Percentiles rank a stretch among this genome's conserved stretches.
Evolutionary conservation across 2,797 vertebrate species (phyloP).

Genomic region (Alca torda): DNA sequence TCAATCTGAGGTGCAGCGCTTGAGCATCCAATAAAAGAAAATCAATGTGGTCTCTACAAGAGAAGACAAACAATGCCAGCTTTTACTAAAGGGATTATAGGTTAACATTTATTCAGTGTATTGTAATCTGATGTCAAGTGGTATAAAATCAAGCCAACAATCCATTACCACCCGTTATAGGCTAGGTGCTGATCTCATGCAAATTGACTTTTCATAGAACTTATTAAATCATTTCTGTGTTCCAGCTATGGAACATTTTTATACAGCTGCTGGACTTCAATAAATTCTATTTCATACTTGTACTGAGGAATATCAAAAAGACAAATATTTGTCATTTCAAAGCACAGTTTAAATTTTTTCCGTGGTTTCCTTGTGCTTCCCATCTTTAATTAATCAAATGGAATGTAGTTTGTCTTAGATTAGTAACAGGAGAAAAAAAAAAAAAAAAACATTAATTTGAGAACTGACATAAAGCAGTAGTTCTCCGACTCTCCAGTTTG

Average conservation of each 20-base stretch:
- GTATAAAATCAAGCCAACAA: slow-evolving; percentile 92
- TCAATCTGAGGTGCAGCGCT: slow-evolving; percentile 88
- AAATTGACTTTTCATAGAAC: slow-evolving; percentile 85
- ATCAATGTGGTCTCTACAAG: slow-evolving; percentile 88
- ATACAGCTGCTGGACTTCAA: slow-evolving; percentile 63
- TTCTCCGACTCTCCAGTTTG: not conserved
- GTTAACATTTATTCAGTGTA: slow-evolving; percentile 95
- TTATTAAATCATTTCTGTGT: slow-evolving; percentile 79
- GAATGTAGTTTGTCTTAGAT: not conserved
- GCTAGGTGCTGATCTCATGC: slow-evolving; percentile 85
- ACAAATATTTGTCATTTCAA: slow-evolving; percentile 64
- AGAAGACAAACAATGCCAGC: slow-evolving; percentile 89
- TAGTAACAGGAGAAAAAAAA: not conserved
- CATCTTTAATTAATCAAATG: slow-evolving; percentile 52
- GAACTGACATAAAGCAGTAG: not conserved
- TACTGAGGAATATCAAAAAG: slow-evolving; percentile 53
- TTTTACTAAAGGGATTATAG: slow-evolving; percentile 91
- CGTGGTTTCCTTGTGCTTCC: slow-evolving; percentile 3
- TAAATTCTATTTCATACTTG: slow-evolving; percentile 65
- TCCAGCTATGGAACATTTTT: slow-evolving; percentile 73
- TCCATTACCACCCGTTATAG: slow-evolving; percentile 89
- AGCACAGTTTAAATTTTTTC: slow-evolving; percentile 46
- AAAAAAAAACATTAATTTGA: not conserved
- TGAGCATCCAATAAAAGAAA: slow-evolving; percentile 92
- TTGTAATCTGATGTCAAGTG: slow-evolving; percentile 86